These are phyloP conservation scores for Trematocara variabile DNA, from an alignment of 2,113 vertebrate species.

Conservation along the genomic window DNA sequence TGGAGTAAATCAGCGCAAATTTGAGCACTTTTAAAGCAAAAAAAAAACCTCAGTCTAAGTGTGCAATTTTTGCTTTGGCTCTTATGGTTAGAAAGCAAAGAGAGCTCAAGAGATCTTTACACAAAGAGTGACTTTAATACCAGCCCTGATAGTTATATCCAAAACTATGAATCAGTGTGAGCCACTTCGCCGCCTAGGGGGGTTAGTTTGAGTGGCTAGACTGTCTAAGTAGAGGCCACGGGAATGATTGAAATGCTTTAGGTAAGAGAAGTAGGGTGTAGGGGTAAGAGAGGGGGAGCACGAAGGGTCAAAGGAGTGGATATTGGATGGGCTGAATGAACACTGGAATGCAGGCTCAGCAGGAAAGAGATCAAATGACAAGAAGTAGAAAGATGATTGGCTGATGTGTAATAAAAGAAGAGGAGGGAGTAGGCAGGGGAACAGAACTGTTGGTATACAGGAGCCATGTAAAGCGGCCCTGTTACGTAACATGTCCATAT, in stretches of 20 bases:
- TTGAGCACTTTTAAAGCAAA: background rate
- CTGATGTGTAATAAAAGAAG: conserved; percentile 35
- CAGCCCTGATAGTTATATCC: background rate
- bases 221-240: background rate
- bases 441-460: conserved; percentile 49
- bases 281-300: background rate
- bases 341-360: conserved; percentile 69
- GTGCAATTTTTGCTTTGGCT: background rate
- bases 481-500: conserved; percentile 35
- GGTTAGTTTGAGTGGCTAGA: background rate
- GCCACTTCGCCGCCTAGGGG: background rate
- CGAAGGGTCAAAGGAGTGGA: background rate
- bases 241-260: conserved; percentile 3
- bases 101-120: background rate
- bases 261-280: background rate
- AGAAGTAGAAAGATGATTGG: conserved; percentile 43
- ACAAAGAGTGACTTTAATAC: background rate
- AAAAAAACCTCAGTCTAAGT: background rate
- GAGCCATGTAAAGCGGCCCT: conserved; percentile 30
- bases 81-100: background rate
- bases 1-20: background rate
- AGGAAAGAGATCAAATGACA: conserved; percentile 59
- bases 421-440: background rate
- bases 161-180: background rate
- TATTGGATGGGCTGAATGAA: conserved; percentile 60